Base-by-base conservation (phyloP, 1,140 invertebrate genomes). In the Marisa cornuarietis region DNA sequence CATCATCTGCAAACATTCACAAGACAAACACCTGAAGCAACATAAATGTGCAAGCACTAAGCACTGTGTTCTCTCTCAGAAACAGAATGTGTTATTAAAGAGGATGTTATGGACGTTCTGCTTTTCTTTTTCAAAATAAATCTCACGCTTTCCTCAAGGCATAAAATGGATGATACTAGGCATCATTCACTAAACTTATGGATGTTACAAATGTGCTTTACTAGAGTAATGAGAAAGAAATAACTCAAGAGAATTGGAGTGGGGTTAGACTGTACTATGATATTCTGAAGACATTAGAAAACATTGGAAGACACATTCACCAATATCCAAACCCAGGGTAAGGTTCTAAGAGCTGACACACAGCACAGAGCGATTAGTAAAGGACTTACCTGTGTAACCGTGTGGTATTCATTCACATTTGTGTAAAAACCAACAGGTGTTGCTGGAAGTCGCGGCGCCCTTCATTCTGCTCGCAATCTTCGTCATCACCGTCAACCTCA, bases 401-500 rank as follows among this genome's bases (percentile, higher is more conserved):
- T 42, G 31, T 42, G 0, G 31, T 42, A 42, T 6, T 42, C 2
- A 42, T 42, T 42, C 31, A 0, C 31, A 2, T 42, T 42, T 42
- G 31, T 42, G 31, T 42, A 42, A 42, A 42, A 42, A 4, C 1
- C 31, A 42, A 52, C 61, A 87, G 69, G 87, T 86, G 1, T 68
- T 89, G 13, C 76, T 85, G 26, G 87, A 76, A 14, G 84, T 90
- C 14, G 78, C 83, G 0, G 76, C 83, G 26, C 87, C 87, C 18
- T 68, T 89, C 10, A 42, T 83, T 9, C 2, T 85, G 2, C 16
- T 89, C 3, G 4, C 88, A 8, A 26, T 87, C 20, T 24, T 84
- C 24, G 63, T 90, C 0, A 61, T 79, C n/a, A 71, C 87, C 52
- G 82, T 90, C 24, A 90, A 90, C 69, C 16, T 84, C 3, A 76